Base-by-base conservation (phyloP, 2,113 vertebrate species). In the Periophthalmus modestus region DNA sequence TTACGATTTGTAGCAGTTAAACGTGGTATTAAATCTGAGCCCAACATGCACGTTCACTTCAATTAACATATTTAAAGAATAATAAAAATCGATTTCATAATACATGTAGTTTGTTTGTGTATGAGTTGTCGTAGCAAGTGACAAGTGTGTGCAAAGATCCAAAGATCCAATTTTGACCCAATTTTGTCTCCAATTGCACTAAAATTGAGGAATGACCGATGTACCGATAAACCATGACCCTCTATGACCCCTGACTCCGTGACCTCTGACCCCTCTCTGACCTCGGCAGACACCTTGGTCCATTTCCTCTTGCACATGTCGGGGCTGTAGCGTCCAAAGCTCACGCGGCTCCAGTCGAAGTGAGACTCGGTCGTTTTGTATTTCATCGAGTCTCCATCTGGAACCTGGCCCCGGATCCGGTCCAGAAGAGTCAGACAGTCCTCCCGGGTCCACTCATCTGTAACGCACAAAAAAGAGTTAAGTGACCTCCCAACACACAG, bases 291-390 rank as follows among this genome's bases (percentile, higher is more conserved):
- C 23, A 99, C 96, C 83, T 97, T 95, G 77, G 92, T 91, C 98
- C 98, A 99, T 86, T 98, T 99, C 88, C 95, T 95, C 89, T 95
- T 97, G 93, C 98, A 99, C 96, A 98, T 98, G 52, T 97, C 95
- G 57, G 93, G 96, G 6, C 97, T 95, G 89, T 94, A 98, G 61
- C 96, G 93, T 74, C 96, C 96, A 89, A 99, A 99, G 55, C 97
- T 95, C 85, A 99, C 95, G 81, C 98, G 99, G 84, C 95, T 94
- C 98, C 98, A 99, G 14, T 99, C 95, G 73, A 99, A 90, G 80
- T 99, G 97, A 52, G 97, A 97, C 88, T 99, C 98, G 0, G 98
- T 96, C 0, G 98, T 99, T 91, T 99, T 99, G 89, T 97, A 99
- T 88, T 98, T 99, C 93, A 94, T 92, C 43, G 15, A 57, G 69